Percentiles rank a stretch among this genome's conserved stretches.
phyloP scores from a whole-genome alignment of 2,113 vertebrate species.

The Chascanopsetta lugubris region DNA sequence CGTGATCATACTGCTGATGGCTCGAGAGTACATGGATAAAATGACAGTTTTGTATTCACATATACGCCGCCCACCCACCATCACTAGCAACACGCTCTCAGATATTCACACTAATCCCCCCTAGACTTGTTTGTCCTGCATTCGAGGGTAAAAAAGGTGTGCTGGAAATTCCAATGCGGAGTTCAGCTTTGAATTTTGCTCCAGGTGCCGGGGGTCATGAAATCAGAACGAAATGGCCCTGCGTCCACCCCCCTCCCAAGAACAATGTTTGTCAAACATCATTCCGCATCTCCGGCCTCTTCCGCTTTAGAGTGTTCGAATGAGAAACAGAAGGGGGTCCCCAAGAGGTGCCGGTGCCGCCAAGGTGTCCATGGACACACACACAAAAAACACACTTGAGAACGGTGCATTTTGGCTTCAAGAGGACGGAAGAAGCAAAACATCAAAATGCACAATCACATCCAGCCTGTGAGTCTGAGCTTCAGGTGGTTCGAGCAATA shows the following conservation, averaged over 20 bases:
- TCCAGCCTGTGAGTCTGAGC: conserved; percentile 47
- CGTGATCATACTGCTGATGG: conserved; percentile 76
- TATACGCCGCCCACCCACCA: conserved; percentile 41
- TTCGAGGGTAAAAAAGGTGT: conserved; percentile 34
- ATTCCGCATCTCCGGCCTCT: conserved; percentile 33
- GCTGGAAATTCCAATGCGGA: conserved; percentile 52
- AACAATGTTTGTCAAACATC: conserved; percentile 58
- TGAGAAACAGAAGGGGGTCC: neutral
- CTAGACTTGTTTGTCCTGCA: conserved; percentile 48
- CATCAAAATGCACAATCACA: conserved; percentile 59
- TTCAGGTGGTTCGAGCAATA: conserved; percentile 54
- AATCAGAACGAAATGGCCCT: conserved; percentile 55
- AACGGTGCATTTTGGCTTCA: conserved; percentile 11
- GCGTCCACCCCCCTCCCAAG: too few species aligned
- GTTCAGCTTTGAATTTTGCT: conserved; percentile 39
- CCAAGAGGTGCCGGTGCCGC: conserved; percentile 23
- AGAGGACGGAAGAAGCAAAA: conserved; percentile 12
- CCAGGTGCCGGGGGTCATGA: conserved; percentile 43
- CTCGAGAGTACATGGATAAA: conserved; percentile 54
- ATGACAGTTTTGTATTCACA: conserved; percentile 64
- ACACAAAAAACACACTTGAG: neutral
- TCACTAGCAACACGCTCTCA: conserved; percentile 8
- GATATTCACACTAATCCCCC: conserved; percentile 50
- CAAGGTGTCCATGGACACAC: neutral
- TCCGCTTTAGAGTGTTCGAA: conserved; percentile 11